Conservation (phyloP, 2,888 invertebrate species). For the Dysmachus trigonus region DNA sequence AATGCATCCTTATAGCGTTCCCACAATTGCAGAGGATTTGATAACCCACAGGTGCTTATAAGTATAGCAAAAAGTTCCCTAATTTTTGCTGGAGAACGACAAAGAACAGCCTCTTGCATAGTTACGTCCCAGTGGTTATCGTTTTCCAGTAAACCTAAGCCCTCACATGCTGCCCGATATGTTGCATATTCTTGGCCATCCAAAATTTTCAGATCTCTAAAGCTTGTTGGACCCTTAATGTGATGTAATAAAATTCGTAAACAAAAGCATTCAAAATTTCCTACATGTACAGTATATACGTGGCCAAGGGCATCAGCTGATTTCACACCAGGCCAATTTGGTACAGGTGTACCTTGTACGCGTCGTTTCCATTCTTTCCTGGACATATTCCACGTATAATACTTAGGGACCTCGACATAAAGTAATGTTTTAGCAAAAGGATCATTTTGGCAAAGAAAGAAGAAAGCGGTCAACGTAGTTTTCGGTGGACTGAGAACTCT, state of each 20-base stretch:
- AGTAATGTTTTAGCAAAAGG: conserved; percentile 58
- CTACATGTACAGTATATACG: too few relatives aligned
- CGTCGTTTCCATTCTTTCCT: conserved; percentile 48
- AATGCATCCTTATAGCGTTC: not conserved
- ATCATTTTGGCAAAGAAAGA: conserved; percentile 56
- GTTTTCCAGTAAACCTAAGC: not conserved
- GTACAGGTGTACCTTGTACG: not conserved
- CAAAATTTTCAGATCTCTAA: not conserved
- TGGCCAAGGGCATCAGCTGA: too few relatives aligned
- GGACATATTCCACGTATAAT: conserved; percentile 52
- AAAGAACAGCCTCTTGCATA: not conserved
- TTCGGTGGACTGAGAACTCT: not conserved
- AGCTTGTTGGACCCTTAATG: not conserved
- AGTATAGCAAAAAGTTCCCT: not conserved
- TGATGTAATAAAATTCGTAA: not conserved
- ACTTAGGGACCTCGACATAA: conserved; percentile 54
- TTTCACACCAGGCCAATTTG: not conserved
- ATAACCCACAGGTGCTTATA: not conserved
- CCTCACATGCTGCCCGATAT: not conserved
- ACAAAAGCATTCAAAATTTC: not conserved
- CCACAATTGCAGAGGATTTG: not conserved
- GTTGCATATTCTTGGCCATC: not conserved
- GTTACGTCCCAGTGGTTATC: not conserved
- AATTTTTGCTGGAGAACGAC: not conserved
- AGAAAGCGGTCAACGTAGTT: conserved; percentile 57